These are phyloP conservation scores for Andrena hattorfiana DNA, from an alignment of 2,888 invertebrate species.

Conservation along the genomic window DNA sequence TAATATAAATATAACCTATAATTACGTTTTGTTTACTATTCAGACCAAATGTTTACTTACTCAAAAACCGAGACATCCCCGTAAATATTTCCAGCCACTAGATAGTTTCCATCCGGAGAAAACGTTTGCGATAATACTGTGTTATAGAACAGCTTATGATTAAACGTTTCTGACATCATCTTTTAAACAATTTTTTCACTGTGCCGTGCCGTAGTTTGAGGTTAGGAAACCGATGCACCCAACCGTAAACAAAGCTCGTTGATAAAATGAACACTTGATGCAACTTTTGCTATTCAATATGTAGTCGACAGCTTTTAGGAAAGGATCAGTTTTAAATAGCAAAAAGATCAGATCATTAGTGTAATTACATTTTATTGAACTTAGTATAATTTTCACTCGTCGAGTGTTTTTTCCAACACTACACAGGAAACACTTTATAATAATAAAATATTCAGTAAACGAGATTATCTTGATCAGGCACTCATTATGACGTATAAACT, in stretches of 20 bases:
- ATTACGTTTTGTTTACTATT: neutral
- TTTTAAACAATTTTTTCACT: neutral
- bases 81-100: slow-evolving; percentile 93
- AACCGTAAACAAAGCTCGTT: neutral
- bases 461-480: neutral
- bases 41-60: slow-evolving; percentile 86
- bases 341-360: too few relatives aligned
- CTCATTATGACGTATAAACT: neutral
- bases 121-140: slow-evolving; percentile 93
- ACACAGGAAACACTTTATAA: too few relatives aligned
- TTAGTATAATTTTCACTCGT: too few relatives aligned
- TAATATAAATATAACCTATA: slow-evolving; percentile 29
- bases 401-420: too few relatives aligned
- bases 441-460: neutral
- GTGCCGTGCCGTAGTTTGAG: neutral
- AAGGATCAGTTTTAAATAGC: too few relatives aligned
- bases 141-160: slow-evolving; percentile 90
- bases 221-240: slow-evolving; percentile 9
- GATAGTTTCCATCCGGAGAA: slow-evolving; percentile 93
- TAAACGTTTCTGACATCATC: slow-evolving; percentile 73
- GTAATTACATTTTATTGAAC: too few relatives aligned
- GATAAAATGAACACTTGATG: too few relatives aligned
- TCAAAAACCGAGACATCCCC: slow-evolving; percentile 93
- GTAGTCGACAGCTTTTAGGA: too few relatives aligned
- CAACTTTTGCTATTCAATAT: too few relatives aligned